Base-by-base conservation (phyloP, 2,797 vertebrate genomes). In the Apodemus agrarius region DNA sequence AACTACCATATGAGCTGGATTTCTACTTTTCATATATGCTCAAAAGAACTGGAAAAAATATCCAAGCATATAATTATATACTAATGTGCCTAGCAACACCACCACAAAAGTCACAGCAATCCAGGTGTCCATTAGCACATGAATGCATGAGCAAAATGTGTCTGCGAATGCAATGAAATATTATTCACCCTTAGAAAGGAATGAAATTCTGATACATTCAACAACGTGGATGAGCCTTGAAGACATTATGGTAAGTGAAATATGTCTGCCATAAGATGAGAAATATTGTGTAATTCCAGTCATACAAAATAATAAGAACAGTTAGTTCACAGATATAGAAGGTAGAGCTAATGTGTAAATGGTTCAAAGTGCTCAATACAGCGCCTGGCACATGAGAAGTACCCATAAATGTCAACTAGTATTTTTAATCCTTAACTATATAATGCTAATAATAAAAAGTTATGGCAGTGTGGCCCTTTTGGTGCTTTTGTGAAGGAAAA, bases 131-230 rank as follows among this genome's bases (percentile, higher is more conserved):
- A 63, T 11, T 59, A 93, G 49, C 29, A 86, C 26, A 83, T 29
- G 19, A 94, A 75, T 3, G 34, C 13, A 29, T 43, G 75, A 91
- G 84, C 46, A 89, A 88, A 94, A 65, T 4, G 22, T 4, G 37
- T 61, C 67, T 52, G 49, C 5, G n/a, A 3, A 52, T 19, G 57
- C 5, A 83, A 80, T 6, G 34, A 69, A 93, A 52, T 87, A 81
- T 52, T 65, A 93, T 17, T 80, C 57, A 89, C 46, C 31, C 49
- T 92, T 82, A 16, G 87, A 89, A 88, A 94, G 63, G 67, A 85
- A 89, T 26, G 37, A 80, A 40, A 72, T 93, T 79, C 49, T 91
- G 61, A 83, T 24, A 75, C n/a, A 57, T 29, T 26, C 52, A 93
- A 75, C 19, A 91, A 57, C 8, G 61, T 63, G 40, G 19, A 34